phyloP scores from a whole-genome alignment of 2,888 invertebrate genomes.

The Dioctria linearis region DNA sequence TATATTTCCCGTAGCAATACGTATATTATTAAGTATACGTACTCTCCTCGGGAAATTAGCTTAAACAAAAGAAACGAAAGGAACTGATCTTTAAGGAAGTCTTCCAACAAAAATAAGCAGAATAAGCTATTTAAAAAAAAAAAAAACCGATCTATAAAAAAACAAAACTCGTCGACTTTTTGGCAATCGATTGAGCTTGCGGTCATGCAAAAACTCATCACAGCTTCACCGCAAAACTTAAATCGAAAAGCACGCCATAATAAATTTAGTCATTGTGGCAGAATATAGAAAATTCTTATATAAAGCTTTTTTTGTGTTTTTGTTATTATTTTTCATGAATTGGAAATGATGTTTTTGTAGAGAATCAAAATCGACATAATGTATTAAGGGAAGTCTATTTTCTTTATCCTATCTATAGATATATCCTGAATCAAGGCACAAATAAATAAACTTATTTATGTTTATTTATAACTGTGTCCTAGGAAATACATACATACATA shows the following conservation, averaged over 20 bases:
- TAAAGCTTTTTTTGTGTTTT: neutral
- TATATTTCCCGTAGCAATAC: neutral
- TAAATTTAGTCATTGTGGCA: no score
- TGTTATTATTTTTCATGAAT: neutral
- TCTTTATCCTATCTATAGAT: no score
- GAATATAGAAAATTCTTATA: no score
- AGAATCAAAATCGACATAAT: no score
- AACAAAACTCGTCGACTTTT: conserved; percentile 22
- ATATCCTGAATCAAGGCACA: no score
- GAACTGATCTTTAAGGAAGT: conserved; percentile 18
- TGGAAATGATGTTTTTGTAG: neutral
- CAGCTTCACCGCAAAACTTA: neutral
- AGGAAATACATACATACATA: no score
- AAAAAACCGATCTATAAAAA: conserved; percentile 32
- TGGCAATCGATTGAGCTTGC: conserved; percentile 36
- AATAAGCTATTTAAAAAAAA: neutral
- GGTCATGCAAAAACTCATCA: neutral
- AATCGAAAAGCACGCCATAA: neutral
- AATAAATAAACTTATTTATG: no score
- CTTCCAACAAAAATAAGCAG: conserved; percentile 2
- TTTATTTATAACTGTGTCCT: no score
- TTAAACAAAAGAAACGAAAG: neutral
- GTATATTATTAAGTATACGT: neutral
- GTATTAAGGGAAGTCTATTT: no score
- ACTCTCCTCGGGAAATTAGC: neutral